Evolutionary conservation across 2,797 vertebrate species (phyloP).

Genomic region (Falco novaeseelandiae): DNA sequence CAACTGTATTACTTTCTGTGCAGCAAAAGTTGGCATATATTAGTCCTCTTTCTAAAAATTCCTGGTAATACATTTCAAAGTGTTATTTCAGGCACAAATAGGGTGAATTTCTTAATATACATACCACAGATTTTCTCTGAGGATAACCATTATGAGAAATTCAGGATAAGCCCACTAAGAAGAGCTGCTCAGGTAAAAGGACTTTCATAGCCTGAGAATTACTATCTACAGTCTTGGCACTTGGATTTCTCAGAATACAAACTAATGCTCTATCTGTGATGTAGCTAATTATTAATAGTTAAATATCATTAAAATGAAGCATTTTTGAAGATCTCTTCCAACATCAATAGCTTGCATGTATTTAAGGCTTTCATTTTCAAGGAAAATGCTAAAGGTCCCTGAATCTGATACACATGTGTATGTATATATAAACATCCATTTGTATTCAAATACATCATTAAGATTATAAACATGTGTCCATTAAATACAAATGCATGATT

Average conservation of each 20-base stretch:
- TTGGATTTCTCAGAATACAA: not conserved
- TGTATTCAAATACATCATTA: not conserved
- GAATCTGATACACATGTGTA: not conserved
- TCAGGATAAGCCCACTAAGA: not conserved
- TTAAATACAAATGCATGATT: not conserved
- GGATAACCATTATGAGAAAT: not conserved
- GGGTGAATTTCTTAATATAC: not conserved
- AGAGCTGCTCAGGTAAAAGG: not conserved
- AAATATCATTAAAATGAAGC: not conserved
- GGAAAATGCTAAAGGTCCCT: not conserved
- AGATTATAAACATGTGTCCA: not conserved
- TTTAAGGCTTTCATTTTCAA: not conserved
- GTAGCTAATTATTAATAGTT: slow-evolving; percentile 33
- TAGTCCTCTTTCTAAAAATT: not conserved
- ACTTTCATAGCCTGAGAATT: not conserved
- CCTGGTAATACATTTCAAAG: not conserved
- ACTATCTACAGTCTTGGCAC: not conserved
- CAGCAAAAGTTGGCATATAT: not conserved
- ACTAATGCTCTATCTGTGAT: not conserved
- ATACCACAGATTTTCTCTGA: not conserved
- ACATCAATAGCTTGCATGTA: not conserved
- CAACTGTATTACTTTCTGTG: not conserved
- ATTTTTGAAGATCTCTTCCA: not conserved
- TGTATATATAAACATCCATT: not conserved
- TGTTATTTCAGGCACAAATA: not conserved